A percentile compares a stretch with the other conserved stretches of the same genome.
Evolutionary conservation across 2,888 invertebrate species (phyloP).

Genomic region (Phengaris alcon): DNA sequence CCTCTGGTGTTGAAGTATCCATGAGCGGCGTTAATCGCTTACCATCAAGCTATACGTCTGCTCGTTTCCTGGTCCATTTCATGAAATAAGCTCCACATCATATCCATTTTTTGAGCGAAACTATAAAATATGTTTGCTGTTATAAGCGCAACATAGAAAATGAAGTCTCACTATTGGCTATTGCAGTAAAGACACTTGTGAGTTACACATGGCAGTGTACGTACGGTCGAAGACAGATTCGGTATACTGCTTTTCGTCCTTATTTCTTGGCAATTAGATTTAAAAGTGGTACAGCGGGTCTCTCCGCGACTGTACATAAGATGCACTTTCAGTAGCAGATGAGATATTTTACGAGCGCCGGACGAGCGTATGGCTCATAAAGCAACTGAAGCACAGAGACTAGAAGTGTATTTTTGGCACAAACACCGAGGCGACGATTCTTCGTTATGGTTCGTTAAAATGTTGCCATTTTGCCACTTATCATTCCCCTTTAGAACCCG

Average conservation of each 20-base stretch:
- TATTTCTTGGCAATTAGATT: too few species aligned
- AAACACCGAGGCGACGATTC: constrained; percentile 50
- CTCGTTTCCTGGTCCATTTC: too few species aligned
- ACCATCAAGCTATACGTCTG: too few species aligned
- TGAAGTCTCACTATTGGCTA: background rate
- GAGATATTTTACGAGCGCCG: constrained; percentile 61
- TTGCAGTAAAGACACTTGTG: background rate
- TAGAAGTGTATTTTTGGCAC: constrained; percentile 72
- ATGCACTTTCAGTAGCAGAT: constrained; percentile 60
- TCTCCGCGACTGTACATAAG: constrained; percentile 24
- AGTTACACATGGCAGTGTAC: background rate
- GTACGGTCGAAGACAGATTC: too few species aligned
- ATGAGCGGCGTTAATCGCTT: too few species aligned
- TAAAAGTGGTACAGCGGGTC: too few species aligned
- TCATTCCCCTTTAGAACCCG: constrained; percentile 28
- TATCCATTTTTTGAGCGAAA: background rate
- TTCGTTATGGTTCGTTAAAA: constrained; percentile 55
- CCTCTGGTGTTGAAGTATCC: too few species aligned
- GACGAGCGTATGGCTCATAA: constrained; percentile 68
- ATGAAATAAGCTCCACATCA: too few species aligned
- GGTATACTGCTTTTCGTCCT: too few species aligned
- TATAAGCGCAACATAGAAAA: background rate
- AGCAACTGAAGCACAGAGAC: constrained; percentile 62
- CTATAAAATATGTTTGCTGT: background rate
- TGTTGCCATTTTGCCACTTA: constrained; percentile 31